Evolutionary conservation across 2,113 vertebrate species (phyloP), one percentile per base, ranked within the genome.

Genomic region (Podilymbus podiceps): DNA sequence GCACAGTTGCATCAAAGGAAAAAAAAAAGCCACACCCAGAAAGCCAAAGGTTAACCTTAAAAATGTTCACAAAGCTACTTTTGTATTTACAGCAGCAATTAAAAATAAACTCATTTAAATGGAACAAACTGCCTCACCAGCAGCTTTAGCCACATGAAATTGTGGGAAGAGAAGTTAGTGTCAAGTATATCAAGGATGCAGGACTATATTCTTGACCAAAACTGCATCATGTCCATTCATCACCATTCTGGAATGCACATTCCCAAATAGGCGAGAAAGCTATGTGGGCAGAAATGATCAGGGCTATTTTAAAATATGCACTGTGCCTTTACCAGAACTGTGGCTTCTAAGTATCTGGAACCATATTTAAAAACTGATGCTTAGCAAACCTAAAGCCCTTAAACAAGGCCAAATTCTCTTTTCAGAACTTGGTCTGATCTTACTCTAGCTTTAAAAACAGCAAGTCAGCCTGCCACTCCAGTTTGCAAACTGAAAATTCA

Each of bases 231-330:
- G 30, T 62, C 79, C 74, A 73, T 85, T 96, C 87, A 78, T 97
- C 97, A 97, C 47, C 75, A 53, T 59, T 82, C 59, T 95, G 94
- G 92, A 96, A 97, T 90, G 87, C 58, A 56, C 68, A 73, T n/a
- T 95, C 62, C 47, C 85, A 56, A 90, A 53, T 1, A 85, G 31
- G 40, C 15, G 0, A 77, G 60, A 71, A 71, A 80, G 40, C 35
- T 49, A 35, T 3, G 18, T 5, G 38, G 11, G 49, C 56, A 92
- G 38, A 90, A 95, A 38, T 18, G 1, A 93, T 4, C 44, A 38
- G 20, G 47, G 40, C 11, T 44, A 33, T 44, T 91, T 89, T 40
- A 82, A 67, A 88, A 76, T 5, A 77, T 4, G 13, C 28, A 12
- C 1, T 53, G 20, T 27, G 15, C 81, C 59, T 75, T 56, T 35